Conservation (phyloP, 2,888 invertebrate genomes). For the Netelia virgata region DNA sequence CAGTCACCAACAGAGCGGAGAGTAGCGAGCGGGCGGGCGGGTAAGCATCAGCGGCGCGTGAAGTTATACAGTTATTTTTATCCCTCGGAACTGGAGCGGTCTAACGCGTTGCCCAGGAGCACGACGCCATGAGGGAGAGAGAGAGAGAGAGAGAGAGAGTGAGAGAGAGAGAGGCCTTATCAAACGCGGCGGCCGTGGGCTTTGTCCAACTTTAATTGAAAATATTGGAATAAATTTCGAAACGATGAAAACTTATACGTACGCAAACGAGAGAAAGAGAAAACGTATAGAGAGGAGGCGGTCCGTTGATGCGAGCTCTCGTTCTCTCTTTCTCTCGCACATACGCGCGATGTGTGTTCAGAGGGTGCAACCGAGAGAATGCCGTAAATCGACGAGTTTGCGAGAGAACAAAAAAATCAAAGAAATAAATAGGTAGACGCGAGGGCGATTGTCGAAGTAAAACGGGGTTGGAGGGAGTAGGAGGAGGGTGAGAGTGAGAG, state of each 20-base stretch:
- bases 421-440: constrained; percentile 53
- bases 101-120: constrained; percentile 71
- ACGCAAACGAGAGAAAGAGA: constrained; percentile 43
- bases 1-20: constrained; percentile 24
- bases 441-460: not conserved
- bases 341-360: constrained; percentile 51
- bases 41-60: constrained; percentile 76
- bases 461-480: too few species aligned
- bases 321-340: too few species aligned
- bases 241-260: constrained; percentile 71
- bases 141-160: too few species aligned
- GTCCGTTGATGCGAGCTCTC: constrained; percentile 30
- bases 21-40: constrained; percentile 21
- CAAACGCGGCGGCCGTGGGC: constrained; percentile 73
- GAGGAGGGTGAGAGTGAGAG: not conserved
- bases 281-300: constrained; percentile 26
- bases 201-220: constrained; percentile 85
- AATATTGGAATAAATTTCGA: constrained; percentile 84
- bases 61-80: constrained; percentile 79
- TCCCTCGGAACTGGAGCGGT: constrained; percentile 79
- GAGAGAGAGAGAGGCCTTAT: constrained; percentile 73
- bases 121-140: constrained; percentile 65
- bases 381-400: constrained; percentile 49
- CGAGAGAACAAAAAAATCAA: constrained; percentile 47
- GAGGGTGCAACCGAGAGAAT: constrained; percentile 62